Conservation (phyloP, 2,113 vertebrate genomes). For the Channa maculata region DNA sequence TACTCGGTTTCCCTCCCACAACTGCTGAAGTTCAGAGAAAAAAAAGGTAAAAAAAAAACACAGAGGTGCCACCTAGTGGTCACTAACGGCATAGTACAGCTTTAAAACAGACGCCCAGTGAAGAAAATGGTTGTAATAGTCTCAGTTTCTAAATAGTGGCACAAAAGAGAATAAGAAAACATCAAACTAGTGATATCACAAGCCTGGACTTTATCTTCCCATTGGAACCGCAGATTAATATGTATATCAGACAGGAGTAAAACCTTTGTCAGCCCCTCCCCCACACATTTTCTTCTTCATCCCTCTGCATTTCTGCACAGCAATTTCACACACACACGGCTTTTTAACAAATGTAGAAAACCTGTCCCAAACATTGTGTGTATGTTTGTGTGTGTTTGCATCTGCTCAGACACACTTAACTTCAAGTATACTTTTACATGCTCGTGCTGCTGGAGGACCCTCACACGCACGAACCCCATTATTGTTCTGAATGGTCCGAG, state of each 20-base stretch:
- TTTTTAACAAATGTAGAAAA: conserved; percentile 4
- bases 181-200: no score
- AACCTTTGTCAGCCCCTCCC: not conserved
- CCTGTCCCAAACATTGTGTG: not conserved
- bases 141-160: no score
- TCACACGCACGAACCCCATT: conserved; percentile 26
- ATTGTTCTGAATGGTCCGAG: conserved; percentile 40
- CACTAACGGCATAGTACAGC: no score
- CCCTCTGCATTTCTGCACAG: not conserved
- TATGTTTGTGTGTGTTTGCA: conserved; percentile 15
- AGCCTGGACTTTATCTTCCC: conserved; percentile 7
- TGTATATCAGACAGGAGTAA: conserved; percentile 33
- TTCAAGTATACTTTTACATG: conserved; percentile 22
- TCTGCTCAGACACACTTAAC: not conserved
- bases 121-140: no score
- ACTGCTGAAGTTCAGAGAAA: no score
- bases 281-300: no score
- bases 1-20: no score
- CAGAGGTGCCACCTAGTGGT: no score
- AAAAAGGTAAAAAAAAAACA: no score
- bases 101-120: no score
- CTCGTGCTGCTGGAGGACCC: conserved; percentile 22
- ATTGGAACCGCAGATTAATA: conserved; percentile 19
- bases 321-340: no score
- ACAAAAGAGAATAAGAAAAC: no score